phyloP scores from a whole-genome alignment of 2,888 invertebrate genomes.

The Trissolcus brochymenae region DNA sequence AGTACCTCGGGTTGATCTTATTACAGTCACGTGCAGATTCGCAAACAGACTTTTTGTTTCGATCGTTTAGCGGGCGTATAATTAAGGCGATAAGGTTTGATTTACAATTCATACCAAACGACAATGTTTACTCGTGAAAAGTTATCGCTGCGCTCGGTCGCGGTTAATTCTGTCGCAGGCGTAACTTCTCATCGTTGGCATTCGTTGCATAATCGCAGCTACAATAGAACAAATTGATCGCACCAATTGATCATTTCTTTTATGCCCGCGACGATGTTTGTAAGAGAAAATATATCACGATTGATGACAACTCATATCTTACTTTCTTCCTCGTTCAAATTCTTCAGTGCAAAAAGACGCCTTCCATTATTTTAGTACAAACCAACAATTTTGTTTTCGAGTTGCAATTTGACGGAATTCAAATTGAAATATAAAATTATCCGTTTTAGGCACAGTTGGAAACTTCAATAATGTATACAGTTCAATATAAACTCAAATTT shows the following conservation, averaged over 20 bases:
- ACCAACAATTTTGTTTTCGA: no score
- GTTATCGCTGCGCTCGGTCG: conserved; percentile 8
- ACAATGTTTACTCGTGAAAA: conserved; percentile 15
- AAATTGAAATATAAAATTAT: no score
- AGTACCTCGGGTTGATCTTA: background rate
- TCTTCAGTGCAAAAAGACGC: no score
- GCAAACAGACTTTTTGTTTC: background rate
- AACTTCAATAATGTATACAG: no score
- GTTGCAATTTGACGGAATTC: no score
- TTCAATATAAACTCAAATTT: no score
- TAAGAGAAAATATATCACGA: no score
- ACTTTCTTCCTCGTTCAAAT: no score
- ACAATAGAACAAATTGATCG: conserved; percentile 13
- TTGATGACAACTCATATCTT: no score
- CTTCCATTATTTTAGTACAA: no score
- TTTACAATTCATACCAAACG: conserved; percentile 1
- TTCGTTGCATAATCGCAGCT: conserved; percentile 13
- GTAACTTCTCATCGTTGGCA: background rate
- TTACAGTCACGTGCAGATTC: background rate
- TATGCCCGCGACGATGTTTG: no score
- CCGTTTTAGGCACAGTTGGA: no score
- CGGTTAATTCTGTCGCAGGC: conserved; percentile 7
- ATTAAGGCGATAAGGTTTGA: conserved; percentile 18
- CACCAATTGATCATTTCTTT: background rate
- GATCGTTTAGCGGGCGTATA: conserved; percentile 9